Evolutionary conservation across 1,140 invertebrate genomes (phyloP).

Genomic region (Eumeta japonica): DNA sequence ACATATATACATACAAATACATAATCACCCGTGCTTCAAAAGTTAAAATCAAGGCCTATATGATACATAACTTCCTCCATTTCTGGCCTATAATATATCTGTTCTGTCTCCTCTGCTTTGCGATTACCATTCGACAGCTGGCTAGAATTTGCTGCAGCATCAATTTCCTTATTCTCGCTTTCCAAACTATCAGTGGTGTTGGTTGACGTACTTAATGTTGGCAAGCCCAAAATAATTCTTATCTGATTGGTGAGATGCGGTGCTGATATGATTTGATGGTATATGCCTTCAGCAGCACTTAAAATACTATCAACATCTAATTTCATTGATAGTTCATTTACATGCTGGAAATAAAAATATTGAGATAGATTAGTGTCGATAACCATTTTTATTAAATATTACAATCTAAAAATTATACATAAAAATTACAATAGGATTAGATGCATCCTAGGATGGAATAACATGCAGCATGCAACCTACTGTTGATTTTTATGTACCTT

Average conservation of each 20-base stretch:
- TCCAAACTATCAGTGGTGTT: background rate
- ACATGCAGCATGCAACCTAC: no score
- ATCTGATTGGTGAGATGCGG: constrained; percentile 68
- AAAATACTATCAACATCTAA: constrained; percentile 80
- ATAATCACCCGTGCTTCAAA: constrained; percentile 33
- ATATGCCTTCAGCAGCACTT: constrained; percentile 86
- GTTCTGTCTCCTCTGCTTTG: no score
- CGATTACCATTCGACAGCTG: no score
- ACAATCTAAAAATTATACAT: constrained; percentile 12
- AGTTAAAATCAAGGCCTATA: constrained; percentile 54
- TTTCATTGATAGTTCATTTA: constrained; percentile 86
- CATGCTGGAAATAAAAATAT: constrained; percentile 71
- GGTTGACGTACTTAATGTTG: constrained; percentile 19
- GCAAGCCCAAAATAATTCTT: constrained; percentile 66
- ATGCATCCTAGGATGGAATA: background rate
- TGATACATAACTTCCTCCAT: constrained; percentile 58
- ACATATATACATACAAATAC: constrained; percentile 9
- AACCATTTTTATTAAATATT: constrained; percentile 14
- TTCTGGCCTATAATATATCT: constrained; percentile 17
- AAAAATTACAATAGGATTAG: background rate
- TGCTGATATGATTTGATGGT: constrained; percentile 73
- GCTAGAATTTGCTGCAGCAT: constrained; percentile 3
- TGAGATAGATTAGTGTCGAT: no score
- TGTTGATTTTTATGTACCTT: no score
- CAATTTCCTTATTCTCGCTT: background rate